Base-by-base conservation (phyloP, 1,140 invertebrate species). In the Caenorhabditis inopinata region DNA sequence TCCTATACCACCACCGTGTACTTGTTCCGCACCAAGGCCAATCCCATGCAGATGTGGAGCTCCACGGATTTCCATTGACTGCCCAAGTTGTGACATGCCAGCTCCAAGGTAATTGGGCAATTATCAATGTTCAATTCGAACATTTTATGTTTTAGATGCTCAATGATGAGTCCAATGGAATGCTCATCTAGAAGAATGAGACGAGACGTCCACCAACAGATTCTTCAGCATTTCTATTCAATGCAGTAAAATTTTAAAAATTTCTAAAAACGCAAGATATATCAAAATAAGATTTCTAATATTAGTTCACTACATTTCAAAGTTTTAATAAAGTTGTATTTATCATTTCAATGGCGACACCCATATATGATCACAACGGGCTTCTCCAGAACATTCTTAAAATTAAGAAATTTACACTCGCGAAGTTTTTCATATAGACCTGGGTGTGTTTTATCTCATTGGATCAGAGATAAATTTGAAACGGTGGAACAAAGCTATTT, bases 131-230 rank as follows among this genome's bases (percentile, higher is more conserved):
- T 32, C 5, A 25, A 25, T 42, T 14, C 38, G 38, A 58, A 58
- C 6, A 42, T 42, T 7, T 42, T 7, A 7, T 27, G 16, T 32
- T 58, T 16, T 21, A 58, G 51, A 42, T 68, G 58, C 58, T 68
- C 58, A 4, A 68, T 68, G 58, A 68, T 68, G 58, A 14, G 29
- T 68, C 58, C 58, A 42, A 68, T 68, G 58, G 58, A 68, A 42
- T 68, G 58, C n/a, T 68, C 58, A 2, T 38, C 38, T 29, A 68
- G 58, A 68, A 68, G 58, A 68, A 68, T 68, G 58, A n/a, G 58
- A 68, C n/a, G 58, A 68, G 58, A 68, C n/a, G 32, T 38, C 38
- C 58, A 68, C n/a, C 58, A 68, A 68, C 58, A 68, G 23, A 68
- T 68, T 21, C n/a, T 68, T 23, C 58, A 68, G 32, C 58, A 68